Evolutionary conservation across 23 tunicate genomes (phyloP).

Genomic region (Trididemnum clinides): DNA sequence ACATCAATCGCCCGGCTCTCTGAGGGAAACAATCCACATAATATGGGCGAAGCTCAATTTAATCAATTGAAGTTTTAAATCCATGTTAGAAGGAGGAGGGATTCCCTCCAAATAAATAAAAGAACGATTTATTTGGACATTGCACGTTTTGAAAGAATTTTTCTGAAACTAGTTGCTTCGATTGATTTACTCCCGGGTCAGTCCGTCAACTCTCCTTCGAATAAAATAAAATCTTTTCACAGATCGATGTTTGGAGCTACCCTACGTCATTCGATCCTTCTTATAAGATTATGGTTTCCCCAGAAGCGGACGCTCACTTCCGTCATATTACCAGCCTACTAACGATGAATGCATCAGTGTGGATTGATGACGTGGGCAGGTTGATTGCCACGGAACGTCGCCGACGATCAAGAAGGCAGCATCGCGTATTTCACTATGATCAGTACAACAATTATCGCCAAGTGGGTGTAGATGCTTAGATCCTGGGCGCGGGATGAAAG

Average conservation of each 20-base stretch:
- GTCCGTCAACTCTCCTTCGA: background rate
- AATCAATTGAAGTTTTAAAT: too few relatives aligned
- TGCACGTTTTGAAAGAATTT: too few relatives aligned
- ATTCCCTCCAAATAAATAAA: too few relatives aligned
- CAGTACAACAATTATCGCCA: conserved; percentile 48
- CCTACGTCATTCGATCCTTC: conserved; percentile 20
- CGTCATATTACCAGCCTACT: background rate
- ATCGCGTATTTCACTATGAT: conserved; percentile 7
- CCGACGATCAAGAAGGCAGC: background rate
- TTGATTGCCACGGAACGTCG: conserved; percentile 18
- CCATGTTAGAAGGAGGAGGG: too few relatives aligned
- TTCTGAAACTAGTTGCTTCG: too few relatives aligned
- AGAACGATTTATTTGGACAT: too few relatives aligned
- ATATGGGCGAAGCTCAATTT: too few relatives aligned
- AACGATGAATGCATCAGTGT: background rate
- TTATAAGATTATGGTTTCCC: conserved; percentile 54
- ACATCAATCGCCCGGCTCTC: too few relatives aligned
- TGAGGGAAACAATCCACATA: too few relatives aligned
- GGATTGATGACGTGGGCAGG: conserved; percentile 46
- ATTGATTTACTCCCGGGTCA: too few relatives aligned
- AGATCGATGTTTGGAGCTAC: conserved; percentile 70
- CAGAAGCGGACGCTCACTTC: background rate
- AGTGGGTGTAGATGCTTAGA: conserved; percentile 37
- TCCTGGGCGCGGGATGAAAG: background rate
- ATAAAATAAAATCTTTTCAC: background rate